Base-by-base conservation (phyloP, 2,797 vertebrate genomes). In the Chelon auratus region DNA sequence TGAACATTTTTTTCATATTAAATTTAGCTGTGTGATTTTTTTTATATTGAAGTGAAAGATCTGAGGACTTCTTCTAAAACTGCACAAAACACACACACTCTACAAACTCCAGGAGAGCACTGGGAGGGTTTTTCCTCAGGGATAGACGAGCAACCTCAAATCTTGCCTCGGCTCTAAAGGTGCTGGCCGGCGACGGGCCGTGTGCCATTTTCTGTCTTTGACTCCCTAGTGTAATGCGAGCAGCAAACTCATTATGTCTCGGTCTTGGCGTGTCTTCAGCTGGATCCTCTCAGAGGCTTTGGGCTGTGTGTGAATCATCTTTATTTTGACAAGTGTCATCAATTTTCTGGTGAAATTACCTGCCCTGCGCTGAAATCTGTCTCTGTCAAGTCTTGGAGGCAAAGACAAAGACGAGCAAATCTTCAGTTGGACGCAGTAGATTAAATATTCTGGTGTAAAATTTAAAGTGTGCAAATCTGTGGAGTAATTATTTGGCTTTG, bases 271-370 rank as follows among this genome's bases (percentile, higher is more conserved):
- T 48, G 51, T 53, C 51, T 24, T 6, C 13, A 13, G 26, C 3
- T 52, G 12, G 14, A 53, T 40, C 72, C 56, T 63, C 39, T 52
- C 0, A 40, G 50, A 18, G 45, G 62, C 78, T 66, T 4, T 33
- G 37, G 75, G 71, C 75, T 61, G 74, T 55, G 2, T 14, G 70
- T 75, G 75, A 74, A 76, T 84, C 71, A 74, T 73, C 10, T 1
- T 22, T 55, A 59, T 80, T 78, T 64, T 75, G 79, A 84, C 79
- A 79, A 51, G 79, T 30, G 45, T 54, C 58, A 76, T 82, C 47
- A 64, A 56, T 79, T 68, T 37, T 13, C 30, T 9, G 24, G 3
- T 22, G 33, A 64, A 59, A 55, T 47, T 18, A 56, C 63, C 50
- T 24, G 24, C 22, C 62, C 9, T 9, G 9, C 6, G 33, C 58